phyloP scores from a whole-genome alignment of 2,888 invertebrate species.

The Pycnomerus fuliginosus region DNA sequence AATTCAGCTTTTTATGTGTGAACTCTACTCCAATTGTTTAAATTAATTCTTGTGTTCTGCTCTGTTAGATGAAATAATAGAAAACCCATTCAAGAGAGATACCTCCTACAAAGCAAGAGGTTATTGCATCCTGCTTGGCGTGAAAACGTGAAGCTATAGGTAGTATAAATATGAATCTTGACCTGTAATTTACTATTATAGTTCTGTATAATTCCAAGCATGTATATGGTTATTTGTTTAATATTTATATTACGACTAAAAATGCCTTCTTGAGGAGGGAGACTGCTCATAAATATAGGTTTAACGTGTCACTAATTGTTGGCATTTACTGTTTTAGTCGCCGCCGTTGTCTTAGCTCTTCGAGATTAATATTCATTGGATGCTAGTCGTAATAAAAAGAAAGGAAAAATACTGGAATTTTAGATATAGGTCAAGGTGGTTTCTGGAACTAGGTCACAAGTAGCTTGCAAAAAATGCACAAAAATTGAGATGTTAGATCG shows the following conservation, averaged over 20 bases:
- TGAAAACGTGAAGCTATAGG: constrained; percentile 32
- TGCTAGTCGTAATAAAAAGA: too few species aligned
- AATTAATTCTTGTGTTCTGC: constrained; percentile 33
- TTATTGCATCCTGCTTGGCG: constrained; percentile 28
- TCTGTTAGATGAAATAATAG: constrained; percentile 36
- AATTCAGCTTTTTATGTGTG: too few species aligned
- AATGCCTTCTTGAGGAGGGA: constrained; percentile 24
- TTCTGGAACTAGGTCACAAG: too few species aligned
- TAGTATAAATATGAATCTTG: constrained; percentile 29
- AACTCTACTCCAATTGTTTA: constrained; percentile 20
- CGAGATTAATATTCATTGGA: too few species aligned
- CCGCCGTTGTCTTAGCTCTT: too few species aligned
- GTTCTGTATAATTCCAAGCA: constrained; percentile 37
- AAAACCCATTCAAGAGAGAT: constrained; percentile 26
- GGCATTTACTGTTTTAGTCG: constrained; percentile 26
- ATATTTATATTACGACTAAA: constrained; percentile 31
- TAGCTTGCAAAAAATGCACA: too few species aligned
- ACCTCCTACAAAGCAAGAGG: constrained; percentile 33
- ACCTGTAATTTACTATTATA: constrained; percentile 39
- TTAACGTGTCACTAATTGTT: constrained; percentile 37
- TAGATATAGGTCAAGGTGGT: too few species aligned
- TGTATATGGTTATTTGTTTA: constrained; percentile 32
- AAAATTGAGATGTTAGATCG: too few species aligned
- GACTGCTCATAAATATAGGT: constrained; percentile 33
- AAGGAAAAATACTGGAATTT: too few species aligned